Conservation (phyloP, 2,888 invertebrate genomes). For the Tenthredo amoena region DNA sequence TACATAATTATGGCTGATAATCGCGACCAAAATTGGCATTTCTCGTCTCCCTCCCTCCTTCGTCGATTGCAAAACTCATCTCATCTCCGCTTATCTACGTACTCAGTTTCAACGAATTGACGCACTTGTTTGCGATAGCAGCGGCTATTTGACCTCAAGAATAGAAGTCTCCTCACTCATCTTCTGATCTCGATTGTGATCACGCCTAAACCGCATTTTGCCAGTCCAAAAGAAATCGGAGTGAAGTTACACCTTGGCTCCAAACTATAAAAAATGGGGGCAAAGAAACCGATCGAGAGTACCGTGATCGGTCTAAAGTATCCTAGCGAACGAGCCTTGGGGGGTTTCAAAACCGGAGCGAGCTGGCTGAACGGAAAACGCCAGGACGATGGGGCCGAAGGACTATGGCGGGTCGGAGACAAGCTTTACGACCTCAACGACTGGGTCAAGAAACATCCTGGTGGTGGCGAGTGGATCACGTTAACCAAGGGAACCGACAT, state of each 20-base stretch:
- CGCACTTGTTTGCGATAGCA: neutral
- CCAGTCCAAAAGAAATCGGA: neutral
- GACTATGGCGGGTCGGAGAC: slow-evolving; percentile 88
- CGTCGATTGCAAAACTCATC: neutral
- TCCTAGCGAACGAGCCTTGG: slow-evolving; percentile 80
- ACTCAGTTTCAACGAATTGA: neutral
- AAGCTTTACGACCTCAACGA: slow-evolving; percentile 90
- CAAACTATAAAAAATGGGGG: slow-evolving; percentile 52
- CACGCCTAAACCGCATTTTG: neutral
- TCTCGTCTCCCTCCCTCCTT: neutral
- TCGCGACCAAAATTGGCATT: neutral
- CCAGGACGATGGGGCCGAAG: slow-evolving; percentile 86
- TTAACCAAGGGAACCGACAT: slow-evolving; percentile 89
- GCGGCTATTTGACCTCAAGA: neutral
- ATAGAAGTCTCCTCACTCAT: neutral
- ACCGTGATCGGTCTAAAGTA: slow-evolving; percentile 80
- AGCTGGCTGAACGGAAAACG: slow-evolving; percentile 85
- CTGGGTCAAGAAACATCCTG: slow-evolving; percentile 91
- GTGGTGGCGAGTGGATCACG: slow-evolving; percentile 88
- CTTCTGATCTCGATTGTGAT: neutral
- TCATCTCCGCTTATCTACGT: neutral
- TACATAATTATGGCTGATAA: neutral
- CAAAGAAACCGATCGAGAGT: slow-evolving; percentile 69
- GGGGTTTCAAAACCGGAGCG: slow-evolving; percentile 77
- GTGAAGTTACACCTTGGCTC: too few species aligned